Evolutionary conservation across 2,113 vertebrate species (phyloP).

Genomic region (Macheiramphus alcinus): DNA sequence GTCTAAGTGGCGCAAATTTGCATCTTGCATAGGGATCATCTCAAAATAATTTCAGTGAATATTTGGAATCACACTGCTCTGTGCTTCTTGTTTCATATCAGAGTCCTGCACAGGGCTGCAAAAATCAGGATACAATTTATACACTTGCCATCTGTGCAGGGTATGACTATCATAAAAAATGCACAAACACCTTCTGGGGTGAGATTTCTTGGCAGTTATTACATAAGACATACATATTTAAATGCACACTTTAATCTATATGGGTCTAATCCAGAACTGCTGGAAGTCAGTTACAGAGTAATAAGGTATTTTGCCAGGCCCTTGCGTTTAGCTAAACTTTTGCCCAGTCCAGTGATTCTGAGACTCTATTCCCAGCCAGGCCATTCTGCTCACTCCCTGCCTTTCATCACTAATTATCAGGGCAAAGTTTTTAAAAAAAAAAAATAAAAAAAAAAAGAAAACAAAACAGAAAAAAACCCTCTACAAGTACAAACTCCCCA

Average conservation of each 20-base stretch:
- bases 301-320: background rate
- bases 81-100: background rate
- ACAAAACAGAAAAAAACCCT: background rate
- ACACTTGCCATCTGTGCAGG: background rate
- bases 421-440: background rate
- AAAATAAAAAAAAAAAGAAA: background rate
- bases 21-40: background rate
- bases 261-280: background rate
- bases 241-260: background rate
- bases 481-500: background rate
- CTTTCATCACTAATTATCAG: background rate
- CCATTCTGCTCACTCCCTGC: background rate
- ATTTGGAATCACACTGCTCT: background rate
- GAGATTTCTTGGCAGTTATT: background rate
- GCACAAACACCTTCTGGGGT: conserved; percentile 14
- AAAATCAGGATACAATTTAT: background rate
- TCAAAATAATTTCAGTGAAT: background rate
- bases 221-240: background rate
- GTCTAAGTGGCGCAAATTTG: background rate
- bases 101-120: background rate
- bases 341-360: background rate
- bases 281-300: background rate
- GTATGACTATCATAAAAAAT: background rate
- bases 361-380: background rate
- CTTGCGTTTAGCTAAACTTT: background rate